phyloP scores from a whole-genome alignment of 1,140 invertebrate species.

The Drosophila kanapiae region DNA sequence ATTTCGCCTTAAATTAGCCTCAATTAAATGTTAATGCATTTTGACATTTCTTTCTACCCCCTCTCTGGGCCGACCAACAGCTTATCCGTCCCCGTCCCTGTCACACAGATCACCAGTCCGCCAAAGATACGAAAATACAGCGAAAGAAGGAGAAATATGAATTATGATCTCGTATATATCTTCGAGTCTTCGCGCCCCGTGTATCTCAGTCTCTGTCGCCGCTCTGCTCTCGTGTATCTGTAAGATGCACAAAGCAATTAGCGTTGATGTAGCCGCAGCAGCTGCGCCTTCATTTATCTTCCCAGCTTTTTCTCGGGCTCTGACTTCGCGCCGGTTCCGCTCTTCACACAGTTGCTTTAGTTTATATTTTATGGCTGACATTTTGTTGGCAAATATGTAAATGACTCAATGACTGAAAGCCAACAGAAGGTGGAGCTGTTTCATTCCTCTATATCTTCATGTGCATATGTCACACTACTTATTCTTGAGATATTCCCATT shows the following conservation, averaged over 20 bases:
- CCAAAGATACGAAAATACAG: constrained; percentile 23
- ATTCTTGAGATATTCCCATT: neutral
- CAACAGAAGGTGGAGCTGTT: constrained; percentile 45
- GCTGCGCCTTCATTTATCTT: constrained; percentile 81
- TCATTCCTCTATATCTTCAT: constrained; percentile 5
- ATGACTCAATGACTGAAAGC: constrained; percentile 69
- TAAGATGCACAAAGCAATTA: constrained; percentile 77
- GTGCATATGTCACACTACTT: constrained; percentile 22
- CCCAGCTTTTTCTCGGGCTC: constrained; percentile 23
- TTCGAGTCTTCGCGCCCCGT: constrained; percentile 30
- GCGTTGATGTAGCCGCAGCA: constrained; percentile 78
- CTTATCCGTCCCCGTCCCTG: constrained; percentile 20
- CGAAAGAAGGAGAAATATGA: constrained; percentile 59
- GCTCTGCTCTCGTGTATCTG: constrained; percentile 50
- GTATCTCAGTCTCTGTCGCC: constrained; percentile 21
- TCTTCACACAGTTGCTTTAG: constrained; percentile 51
- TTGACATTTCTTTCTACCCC: constrained; percentile 76
- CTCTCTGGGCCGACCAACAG: constrained; percentile 21
- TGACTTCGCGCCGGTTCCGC: constrained; percentile 32
- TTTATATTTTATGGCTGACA: constrained; percentile 69
- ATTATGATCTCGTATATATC: constrained; percentile 76
- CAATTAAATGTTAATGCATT: constrained; percentile 85
- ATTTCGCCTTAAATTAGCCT: constrained; percentile 85
- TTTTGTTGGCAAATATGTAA: constrained; percentile 72
- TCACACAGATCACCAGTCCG: constrained; percentile 49